Conservation (phyloP, 2,888 invertebrate genomes). For the Drosophila emarginata region DNA sequence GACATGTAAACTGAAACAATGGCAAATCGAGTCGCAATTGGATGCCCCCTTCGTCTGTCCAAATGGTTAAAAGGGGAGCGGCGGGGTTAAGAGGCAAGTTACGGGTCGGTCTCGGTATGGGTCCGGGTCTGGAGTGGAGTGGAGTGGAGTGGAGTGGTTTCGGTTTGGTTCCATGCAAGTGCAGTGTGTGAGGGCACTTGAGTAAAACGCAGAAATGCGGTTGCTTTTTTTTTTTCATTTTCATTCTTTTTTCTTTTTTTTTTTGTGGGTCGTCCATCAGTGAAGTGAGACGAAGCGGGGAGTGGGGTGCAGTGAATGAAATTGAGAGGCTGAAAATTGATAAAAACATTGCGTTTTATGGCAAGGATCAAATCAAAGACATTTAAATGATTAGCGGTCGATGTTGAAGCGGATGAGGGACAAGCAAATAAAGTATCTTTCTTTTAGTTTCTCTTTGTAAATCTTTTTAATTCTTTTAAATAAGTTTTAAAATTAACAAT, state of each 20-base stretch:
- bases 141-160: neutral
- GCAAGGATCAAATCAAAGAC: too few species aligned
- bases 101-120: neutral
- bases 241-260: conserved; percentile 32
- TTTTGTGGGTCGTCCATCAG: neutral
- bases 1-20: conserved; percentile 70
- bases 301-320: neutral
- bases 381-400: too few species aligned
- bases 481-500: too few species aligned
- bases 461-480: too few species aligned
- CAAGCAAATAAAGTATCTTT: too few species aligned
- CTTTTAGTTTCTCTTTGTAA: too few species aligned
- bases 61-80: neutral
- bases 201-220: conserved; percentile 70
- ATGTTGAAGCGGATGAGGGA: too few species aligned
- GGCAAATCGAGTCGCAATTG: conserved; percentile 49
- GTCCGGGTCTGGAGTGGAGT: conserved; percentile 14
- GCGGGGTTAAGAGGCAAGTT: conserved; percentile 7
- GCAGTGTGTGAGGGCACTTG: conserved; percentile 43
- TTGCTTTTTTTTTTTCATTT: conserved; percentile 69
- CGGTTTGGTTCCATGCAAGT: neutral
- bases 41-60: conserved; percentile 10
- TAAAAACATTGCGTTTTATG: neutral
- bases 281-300: neutral
- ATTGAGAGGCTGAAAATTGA: neutral